These are phyloP conservation scores for Saiga tatarica DNA, from an alignment of 2,113 vertebrate genomes.

Conservation along the genomic window DNA sequence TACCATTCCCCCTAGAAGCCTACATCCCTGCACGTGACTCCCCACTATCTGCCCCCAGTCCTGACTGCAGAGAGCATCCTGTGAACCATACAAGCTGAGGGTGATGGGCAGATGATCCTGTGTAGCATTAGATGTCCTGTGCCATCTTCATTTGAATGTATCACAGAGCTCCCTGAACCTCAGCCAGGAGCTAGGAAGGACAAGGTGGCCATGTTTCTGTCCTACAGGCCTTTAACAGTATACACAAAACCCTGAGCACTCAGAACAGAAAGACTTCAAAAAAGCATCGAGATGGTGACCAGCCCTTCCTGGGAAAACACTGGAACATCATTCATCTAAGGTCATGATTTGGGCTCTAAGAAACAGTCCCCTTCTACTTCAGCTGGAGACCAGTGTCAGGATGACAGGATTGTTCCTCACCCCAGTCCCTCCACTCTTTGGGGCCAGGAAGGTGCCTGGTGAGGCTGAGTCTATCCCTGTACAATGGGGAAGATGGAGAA, in stretches of 20 bases:
- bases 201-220: background rate
- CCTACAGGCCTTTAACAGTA: background rate
- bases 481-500: background rate
- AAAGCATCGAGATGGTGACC: background rate
- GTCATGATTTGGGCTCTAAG: background rate
- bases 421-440: background rate
- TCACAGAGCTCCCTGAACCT: background rate
- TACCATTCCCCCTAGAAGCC: background rate
- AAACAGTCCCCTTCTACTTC: background rate
- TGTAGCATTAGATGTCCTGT: too few relatives aligned
- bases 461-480: background rate
- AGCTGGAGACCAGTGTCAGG: background rate
- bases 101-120: background rate
- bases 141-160: background rate
- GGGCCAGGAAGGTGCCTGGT: background rate
- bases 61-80: background rate
- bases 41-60: background rate
- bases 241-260: background rate
- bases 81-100: background rate
- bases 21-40: too few relatives aligned
- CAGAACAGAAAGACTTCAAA: background rate
- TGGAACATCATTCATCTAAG: background rate
- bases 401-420: background rate
- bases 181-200: background rate
- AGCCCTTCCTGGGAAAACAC: background rate